Percentiles rank a stretch among this genome's conserved stretches.
phyloP scores from a whole-genome alignment of 2,888 invertebrate species.

The Conus canariensis region DNA sequence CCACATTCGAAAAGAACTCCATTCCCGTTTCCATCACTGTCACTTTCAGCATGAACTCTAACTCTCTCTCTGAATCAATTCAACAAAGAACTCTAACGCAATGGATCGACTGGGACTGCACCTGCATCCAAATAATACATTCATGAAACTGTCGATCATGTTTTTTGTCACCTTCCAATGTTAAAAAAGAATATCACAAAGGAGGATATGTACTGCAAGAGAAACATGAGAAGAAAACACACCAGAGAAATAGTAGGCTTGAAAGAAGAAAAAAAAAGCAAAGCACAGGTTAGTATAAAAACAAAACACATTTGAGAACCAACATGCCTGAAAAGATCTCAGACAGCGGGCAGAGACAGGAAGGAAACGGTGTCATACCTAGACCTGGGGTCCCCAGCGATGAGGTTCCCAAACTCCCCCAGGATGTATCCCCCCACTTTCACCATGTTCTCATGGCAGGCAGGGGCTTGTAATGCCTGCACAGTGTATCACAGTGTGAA shows the following conservation, averaged over 20 bases:
- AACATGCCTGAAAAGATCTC: not conserved
- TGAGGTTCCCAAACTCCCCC: conserved; percentile 99
- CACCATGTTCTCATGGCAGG: conserved; percentile 99
- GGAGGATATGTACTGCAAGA: too few species aligned
- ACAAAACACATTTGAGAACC: not conserved
- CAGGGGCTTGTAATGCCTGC: conserved; percentile 96
- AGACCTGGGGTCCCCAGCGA: conserved; percentile 98
- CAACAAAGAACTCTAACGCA: too few species aligned
- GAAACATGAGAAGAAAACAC: not conserved
- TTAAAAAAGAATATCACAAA: too few species aligned
- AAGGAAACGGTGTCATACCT: conserved; percentile 71
- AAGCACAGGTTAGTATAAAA: not conserved
- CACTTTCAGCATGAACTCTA: too few species aligned
- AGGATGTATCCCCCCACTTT: conserved; percentile 99
- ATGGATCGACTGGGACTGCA: too few species aligned
- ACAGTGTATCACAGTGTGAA: not conserved
- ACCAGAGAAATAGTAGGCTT: not conserved
- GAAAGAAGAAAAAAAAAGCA: not conserved
- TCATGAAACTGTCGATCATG: too few species aligned
- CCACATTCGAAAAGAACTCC: too few species aligned
- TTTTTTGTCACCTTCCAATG: too few species aligned
- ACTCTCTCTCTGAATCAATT: too few species aligned
- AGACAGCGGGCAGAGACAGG: not conserved
- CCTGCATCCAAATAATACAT: too few species aligned
- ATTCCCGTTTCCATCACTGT: too few species aligned